phyloP scores from a whole-genome alignment of 2,888 invertebrate species.

The Proisotoma minuta region DNA sequence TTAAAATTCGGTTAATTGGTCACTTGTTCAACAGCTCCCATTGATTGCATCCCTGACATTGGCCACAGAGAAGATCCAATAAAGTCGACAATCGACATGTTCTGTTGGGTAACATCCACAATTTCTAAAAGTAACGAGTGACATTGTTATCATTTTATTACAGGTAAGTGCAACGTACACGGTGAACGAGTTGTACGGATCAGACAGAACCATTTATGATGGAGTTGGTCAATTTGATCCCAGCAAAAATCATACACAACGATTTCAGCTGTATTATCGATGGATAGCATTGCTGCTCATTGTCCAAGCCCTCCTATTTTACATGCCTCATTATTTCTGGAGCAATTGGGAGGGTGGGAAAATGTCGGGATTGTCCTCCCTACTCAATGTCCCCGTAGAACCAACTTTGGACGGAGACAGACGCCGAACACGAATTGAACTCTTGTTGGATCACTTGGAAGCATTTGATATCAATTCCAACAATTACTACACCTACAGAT shows the following conservation, averaged over 20 bases:
- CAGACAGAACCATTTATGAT: not conserved
- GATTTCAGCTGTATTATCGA: conserved; percentile 89
- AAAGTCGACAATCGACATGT: conserved; percentile 77
- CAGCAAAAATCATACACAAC: conserved; percentile 61
- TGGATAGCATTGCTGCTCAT: conserved; percentile 89
- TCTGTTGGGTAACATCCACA: conserved; percentile 90
- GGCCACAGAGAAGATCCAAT: conserved; percentile 54
- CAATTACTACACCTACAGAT: conserved; percentile 63
- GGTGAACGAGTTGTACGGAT: conserved; percentile 72
- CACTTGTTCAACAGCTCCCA: conserved; percentile 58
- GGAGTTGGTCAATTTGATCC: conserved; percentile 50
- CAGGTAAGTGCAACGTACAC: conserved; percentile 88
- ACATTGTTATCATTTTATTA: too few relatives aligned
- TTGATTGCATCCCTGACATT: conserved; percentile 71
- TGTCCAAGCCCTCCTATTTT: conserved; percentile 84
- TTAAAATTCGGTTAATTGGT: too few relatives aligned
- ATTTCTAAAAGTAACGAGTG: too few relatives aligned
- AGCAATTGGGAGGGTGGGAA: conserved; percentile 77
- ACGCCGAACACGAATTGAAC: conserved; percentile 56
- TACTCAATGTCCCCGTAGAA: conserved; percentile 67
- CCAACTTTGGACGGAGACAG: conserved; percentile 59
- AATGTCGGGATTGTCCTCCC: conserved; percentile 74
- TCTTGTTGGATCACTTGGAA: conserved; percentile 58
- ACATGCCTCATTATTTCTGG: conserved; percentile 83
- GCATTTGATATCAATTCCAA: conserved; percentile 58